Evolutionary conservation across 2,888 invertebrate species (phyloP), one percentile per base, ranked within the genome.

Genomic region (Hydriomena furcata): DNA sequence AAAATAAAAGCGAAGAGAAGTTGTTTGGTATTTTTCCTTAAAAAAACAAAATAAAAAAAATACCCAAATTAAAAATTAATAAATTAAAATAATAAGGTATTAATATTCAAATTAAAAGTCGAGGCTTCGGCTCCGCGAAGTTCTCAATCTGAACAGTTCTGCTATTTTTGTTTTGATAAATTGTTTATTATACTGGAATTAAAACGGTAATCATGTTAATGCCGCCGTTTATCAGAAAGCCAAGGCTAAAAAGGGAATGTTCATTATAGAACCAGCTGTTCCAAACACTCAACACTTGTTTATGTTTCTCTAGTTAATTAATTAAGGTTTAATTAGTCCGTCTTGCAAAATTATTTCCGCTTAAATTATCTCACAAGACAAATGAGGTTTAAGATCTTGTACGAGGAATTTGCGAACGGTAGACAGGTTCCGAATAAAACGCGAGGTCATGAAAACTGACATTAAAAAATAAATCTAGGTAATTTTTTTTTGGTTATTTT

Each of bases 271-370:
- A 51, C 44, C 35, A 57, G 56, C 55, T 59, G 66, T 65, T 68
- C 58, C 60, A 65, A 67, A 62, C 64, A 61, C 57, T 61, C 53
- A 55, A 61, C 68, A 71, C 70, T 74, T 79, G 74, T 77, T 79
- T 75, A 74, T 79, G 74, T 76, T 75, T 76, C 67, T 67, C 53
- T 66, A 66, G 70, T 77, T 80, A 78, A 80, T 80, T 76, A 79
- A 78, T 78, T 76, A 63, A 68, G 71, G 73, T 77, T 73, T 76
- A 80, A 81, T 79, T 80, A 76, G 73, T 73, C 68, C 60, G 68
- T 74, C 72, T 75, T 65, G 64, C 53, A 58, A 74, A 81, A 76
- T 76, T 73, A 79, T 79, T 76, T 71, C 69, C 71, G 61, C 62
- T 65, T 82, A 79, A 80, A 81, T 79, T 77, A 79, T 77, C 70